Evolutionary conservation across 2,797 vertebrate species (phyloP).

Genomic region (Siniperca scherzeri): DNA sequence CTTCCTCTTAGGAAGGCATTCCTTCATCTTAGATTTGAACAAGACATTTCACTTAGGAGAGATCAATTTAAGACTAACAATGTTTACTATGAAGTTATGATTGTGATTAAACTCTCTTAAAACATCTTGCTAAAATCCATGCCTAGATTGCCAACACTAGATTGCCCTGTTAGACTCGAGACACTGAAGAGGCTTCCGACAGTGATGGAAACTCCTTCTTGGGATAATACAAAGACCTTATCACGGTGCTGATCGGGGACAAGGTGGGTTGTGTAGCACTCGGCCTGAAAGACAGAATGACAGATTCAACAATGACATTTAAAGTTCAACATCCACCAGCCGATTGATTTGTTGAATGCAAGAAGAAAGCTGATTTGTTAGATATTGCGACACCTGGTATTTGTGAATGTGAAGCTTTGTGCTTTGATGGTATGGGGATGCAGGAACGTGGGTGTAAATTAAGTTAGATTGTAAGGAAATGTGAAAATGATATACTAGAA

Average conservation of each 20-base stretch:
- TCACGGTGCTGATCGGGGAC: slow-evolving; percentile 31
- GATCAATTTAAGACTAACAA: neutral
- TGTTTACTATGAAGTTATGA: neutral
- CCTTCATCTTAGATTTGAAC: neutral
- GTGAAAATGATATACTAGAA: neutral
- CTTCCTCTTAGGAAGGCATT: neutral
- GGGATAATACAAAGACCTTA: slow-evolving; percentile 46
- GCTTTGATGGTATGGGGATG: neutral
- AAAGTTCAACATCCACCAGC: slow-evolving; percentile 67
- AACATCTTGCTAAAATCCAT: neutral
- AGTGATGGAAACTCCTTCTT: slow-evolving; percentile 18
- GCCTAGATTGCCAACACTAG: neutral
- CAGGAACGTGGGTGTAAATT: neutral
- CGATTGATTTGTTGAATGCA: slow-evolving; percentile 42
- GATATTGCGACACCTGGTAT: slow-evolving; percentile 45
- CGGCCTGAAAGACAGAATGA: slow-evolving; percentile 56
- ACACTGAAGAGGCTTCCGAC: slow-evolving; percentile 13
- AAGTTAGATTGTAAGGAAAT: neutral
- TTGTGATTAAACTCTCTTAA: neutral
- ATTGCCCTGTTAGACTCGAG: rapidly evolving
- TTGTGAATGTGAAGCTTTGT: slow-evolving; percentile 29
- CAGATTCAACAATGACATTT: slow-evolving; percentile 68
- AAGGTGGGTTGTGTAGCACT: slow-evolving; percentile 28
- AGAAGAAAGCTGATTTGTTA: slow-evolving; percentile 45
- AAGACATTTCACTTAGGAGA: neutral